These are phyloP conservation scores for Misgurnus anguillicaudatus DNA, from an alignment of 2,113 vertebrate species.

Conservation along the genomic window DNA sequence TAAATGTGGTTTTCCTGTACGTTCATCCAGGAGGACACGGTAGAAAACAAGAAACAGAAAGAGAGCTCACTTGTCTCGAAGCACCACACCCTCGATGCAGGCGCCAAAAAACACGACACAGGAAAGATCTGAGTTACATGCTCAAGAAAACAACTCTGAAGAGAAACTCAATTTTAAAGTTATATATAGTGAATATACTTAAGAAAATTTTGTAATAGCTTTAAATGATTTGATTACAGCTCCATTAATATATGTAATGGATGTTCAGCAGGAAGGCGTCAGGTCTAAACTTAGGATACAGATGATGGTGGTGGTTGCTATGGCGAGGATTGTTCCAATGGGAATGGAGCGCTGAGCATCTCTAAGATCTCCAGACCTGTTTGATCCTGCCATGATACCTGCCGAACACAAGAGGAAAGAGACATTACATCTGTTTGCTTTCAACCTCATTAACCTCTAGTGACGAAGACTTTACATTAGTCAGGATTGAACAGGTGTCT, in stretches of 20 bases:
- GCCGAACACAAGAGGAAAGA: conserved; percentile 31
- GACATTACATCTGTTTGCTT: not conserved
- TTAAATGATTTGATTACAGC: not conserved
- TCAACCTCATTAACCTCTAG: not conserved
- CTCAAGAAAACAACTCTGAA: conserved; percentile 58
- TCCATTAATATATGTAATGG: not conserved
- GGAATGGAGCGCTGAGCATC: conserved; percentile 97
- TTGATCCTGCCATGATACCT: conserved; percentile 98
- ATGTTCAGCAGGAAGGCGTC: not conserved
- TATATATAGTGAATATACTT: not conserved
- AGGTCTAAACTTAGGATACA: conserved; percentile 83
- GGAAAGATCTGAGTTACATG: conserved; percentile 78
- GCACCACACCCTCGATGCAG: conserved; percentile 92
- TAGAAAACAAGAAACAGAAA: not conserved
- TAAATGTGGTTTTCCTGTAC: not conserved
- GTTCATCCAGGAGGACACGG: not conserved
- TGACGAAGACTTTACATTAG: too few relatives aligned
- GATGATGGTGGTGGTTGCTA: conserved; percentile 90
- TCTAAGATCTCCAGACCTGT: conserved; percentile 91
- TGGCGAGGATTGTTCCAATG: conserved; percentile 92
- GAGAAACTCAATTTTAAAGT: not conserved
- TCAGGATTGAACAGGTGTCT: too few relatives aligned
- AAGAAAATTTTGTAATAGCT: not conserved
- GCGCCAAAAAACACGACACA: conserved; percentile 91
- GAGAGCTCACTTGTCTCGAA: conserved; percentile 90